Base-by-base conservation (phyloP, 2,113 vertebrate genomes). In the Thymallus thymallus region DNA sequence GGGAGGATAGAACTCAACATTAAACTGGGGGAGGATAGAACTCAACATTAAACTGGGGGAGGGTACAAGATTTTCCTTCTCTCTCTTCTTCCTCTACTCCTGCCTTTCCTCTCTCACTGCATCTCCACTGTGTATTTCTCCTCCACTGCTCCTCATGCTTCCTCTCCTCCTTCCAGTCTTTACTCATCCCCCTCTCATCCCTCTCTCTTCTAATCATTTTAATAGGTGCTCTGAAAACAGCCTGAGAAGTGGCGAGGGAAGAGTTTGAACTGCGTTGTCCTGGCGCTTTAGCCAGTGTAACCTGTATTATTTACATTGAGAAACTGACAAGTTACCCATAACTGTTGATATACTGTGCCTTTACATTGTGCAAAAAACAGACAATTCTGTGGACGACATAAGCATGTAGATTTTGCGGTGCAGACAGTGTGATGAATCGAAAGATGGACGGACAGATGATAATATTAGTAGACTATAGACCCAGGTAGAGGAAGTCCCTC, bases 181-280 rank as follows among this genome's bases (percentile, higher is more conserved):
- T 51, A 66, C 56, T 72, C 45, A 71, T 75, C 24, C 5, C 75
- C 62, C 26, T 26, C 26, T 26, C 26, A 69, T 30, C 85, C 85
- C 80, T 78, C 78, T 88, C 26, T 26, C 26, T 2, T 26, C 26
- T 26, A 26, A 26, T 26, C 26, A 26, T 26, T 26, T 1, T 26
- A 26, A 26, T 26, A 26, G 26, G 26, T 26, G 26, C 26, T 26
- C 26, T 26, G 26, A 26, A 26, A 26, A 26, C 32, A 65, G 71
- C 74, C 77, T 26, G 73, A 74, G 80, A 85, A 81, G 80, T 76
- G 71, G 26, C 86, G 63, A 70, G 55, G 74, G 71, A 74, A 88
- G 69, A 70, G 74, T 82, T 82, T 81, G 82, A 84, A 79, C 81
- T 69, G 79, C 55, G 60, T 62, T 35, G 73, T 81, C 78, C 35